Evolutionary conservation across 2,888 invertebrate species (phyloP).

Genomic region (Myathropa florea): DNA sequence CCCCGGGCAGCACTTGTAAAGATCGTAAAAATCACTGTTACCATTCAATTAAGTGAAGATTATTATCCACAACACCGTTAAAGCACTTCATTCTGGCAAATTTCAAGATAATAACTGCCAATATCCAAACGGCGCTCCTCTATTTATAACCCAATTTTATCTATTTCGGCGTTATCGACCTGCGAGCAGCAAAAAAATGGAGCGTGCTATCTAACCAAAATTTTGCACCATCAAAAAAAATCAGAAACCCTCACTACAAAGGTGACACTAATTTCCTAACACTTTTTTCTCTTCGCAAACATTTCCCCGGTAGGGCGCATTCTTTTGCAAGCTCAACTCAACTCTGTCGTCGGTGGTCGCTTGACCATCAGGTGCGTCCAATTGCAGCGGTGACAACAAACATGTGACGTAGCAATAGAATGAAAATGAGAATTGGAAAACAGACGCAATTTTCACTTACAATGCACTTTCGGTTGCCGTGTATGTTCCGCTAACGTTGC

Average conservation of each 20-base stretch:
- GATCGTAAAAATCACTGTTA: not conserved
- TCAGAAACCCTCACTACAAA: not conserved
- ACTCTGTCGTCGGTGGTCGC: not conserved
- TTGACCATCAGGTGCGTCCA: not conserved
- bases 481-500: slow-evolving; percentile 73
- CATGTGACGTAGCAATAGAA: not conserved
- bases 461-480: slow-evolving; percentile 74
- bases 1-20: not conserved
- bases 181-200: not conserved
- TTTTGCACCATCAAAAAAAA: not conserved
- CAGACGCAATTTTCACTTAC: slow-evolving; percentile 72
- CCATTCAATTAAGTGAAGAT: slow-evolving; percentile 15
- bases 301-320: not conserved
- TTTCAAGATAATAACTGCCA: slow-evolving; percentile 11
- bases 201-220: not conserved
- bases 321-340: not conserved
- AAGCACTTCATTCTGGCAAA: slow-evolving; percentile 13
- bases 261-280: not conserved
- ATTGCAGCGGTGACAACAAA: not conserved
- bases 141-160: slow-evolving; percentile 18
- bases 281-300: not conserved
- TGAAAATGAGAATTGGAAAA: slow-evolving; percentile 5
- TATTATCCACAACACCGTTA: slow-evolving; percentile 24
- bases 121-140: not conserved
- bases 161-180: not conserved